Base-by-base conservation (phyloP, 2,888 invertebrate genomes). In the Callimorpha dominula region DNA sequence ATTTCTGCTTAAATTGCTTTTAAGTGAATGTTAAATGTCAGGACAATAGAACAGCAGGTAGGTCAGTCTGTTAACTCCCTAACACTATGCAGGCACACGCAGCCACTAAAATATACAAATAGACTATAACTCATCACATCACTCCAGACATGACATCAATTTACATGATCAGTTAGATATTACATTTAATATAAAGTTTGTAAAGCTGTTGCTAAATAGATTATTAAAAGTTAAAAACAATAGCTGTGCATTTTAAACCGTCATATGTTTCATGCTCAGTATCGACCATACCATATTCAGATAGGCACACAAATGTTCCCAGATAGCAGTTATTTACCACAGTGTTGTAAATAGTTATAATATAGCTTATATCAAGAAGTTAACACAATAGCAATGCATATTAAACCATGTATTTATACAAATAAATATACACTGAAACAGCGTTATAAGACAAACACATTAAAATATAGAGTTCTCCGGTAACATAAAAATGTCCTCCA, bases 361-460 rank as follows among this genome's bases (percentile, higher is more conserved):
- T 7, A n/a, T 42, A 43, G 42, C 1, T 11, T 9, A 42, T 12
- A 67, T 40, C 4, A 11, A 50, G 40, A 20, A n/a, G 68, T 68
- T 69, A 50, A 62, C n/a, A 49, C 62, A 69, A 50, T 69, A 69
- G 63, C 63, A 50, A 50, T 42, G 43, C 17, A 43, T 9, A 66
- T 14, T 66, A 11, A 15, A 50, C 50, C n/a, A 11, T 43, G 7
- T 43, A 40, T n/a, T 17, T 31, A 50, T 31, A 12, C 3, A 12
- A 57, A 11, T 20, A 52, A 15, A 49, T 11, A 49, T 49, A 15
- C 17, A 17, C 5, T 15, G 15, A 14, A 11, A 60, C 31, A 12
- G 40, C 7, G 15, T 40, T 14, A 62, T 11, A 9, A 62, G 40
- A 31, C 6, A 17, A 52, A 52, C 11, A 62, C 4, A 62, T 31